Evolutionary conservation across 1,140 invertebrate genomes (phyloP), one percentile per base, ranked within the genome.

Genomic region (Armadillidium nasatum): DNA sequence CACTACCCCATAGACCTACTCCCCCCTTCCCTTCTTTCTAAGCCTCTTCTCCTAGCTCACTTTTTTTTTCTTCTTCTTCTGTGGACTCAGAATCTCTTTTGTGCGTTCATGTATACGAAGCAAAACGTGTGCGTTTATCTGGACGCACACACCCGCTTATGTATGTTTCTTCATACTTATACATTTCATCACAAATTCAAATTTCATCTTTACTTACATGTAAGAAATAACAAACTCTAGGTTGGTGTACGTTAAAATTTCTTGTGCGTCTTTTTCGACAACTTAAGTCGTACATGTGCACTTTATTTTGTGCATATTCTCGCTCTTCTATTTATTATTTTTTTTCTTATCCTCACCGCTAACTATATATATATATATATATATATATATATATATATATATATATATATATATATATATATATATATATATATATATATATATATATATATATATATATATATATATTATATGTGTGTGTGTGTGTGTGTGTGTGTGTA

Each of bases 371-470:
- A 15, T 19, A 19, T 15, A 13, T 60, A 60, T 60, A 19, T 60
- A 60, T 60, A 60, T 60, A 60, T 60, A 60, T 60, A 60, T 60
- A 60, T 60, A 60, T 60, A 60, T 60, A 60, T 60, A 60, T 60
- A 60, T 60, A 60, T 60, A 60, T 60, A 60, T 60, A 60, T 60
- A 60, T 60, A 60, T 60, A 60, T 60, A 60, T 60, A 60, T 60
- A 60, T 60, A 19, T 60, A 60, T 60, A 60, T 60, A 60, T 60
- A 60, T 60, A 60, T 60, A 60, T 60, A 60, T 60, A 60, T 60
- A 60, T 60, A 60, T 60, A 13, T 60, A 60, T 60, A 60, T 7
- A 60, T 60, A 60, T 60, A 60, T 4, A 60, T 60, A 60, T 60
- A 60, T 60, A 60, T 60, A 33, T 33, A 33, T 33, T 33, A 33